Evolutionary conservation across 2,113 vertebrate genomes (phyloP).

Genomic region (Pterocles orientalis): DNA sequence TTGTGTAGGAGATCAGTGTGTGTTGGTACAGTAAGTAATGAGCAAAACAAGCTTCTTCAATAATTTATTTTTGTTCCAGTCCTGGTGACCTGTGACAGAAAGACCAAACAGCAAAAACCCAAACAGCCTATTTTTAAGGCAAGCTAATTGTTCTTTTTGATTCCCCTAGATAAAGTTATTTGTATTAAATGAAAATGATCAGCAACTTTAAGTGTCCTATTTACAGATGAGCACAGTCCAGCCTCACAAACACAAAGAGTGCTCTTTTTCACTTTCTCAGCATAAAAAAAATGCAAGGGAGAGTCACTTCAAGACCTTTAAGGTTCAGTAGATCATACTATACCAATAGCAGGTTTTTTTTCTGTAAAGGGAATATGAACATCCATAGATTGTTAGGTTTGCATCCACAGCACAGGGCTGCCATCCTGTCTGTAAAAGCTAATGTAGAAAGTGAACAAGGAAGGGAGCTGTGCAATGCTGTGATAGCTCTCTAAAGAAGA

Average conservation of each 20-base stretch:
- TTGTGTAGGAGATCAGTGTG: slow-evolving; percentile 82
- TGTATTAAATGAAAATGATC: not conserved
- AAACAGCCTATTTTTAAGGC: not conserved
- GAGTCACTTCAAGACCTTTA: not conserved
- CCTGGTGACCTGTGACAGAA: not conserved
- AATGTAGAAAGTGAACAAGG: not conserved
- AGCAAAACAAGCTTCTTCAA: not conserved
- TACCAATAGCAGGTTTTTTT: not conserved
- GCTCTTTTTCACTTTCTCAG: not conserved
- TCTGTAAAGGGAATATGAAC: not conserved
- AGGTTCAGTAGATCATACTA: not conserved
- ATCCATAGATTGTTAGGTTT: not conserved
- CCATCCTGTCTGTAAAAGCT: not conserved
- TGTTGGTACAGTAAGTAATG: slow-evolving; percentile 78
- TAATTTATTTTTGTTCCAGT: not conserved
- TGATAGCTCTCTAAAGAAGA: not conserved
- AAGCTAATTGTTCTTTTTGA: not conserved
- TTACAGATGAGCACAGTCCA: not conserved
- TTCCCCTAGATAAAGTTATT: not conserved
- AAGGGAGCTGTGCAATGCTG: not conserved
- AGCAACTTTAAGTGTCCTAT: not conserved
- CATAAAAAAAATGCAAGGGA: not conserved
- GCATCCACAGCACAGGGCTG: not conserved
- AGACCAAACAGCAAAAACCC: not conserved
- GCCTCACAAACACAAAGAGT: not conserved